Base-by-base conservation (phyloP, 2,797 vertebrate species). In the Leptodactylus fallax region DNA sequence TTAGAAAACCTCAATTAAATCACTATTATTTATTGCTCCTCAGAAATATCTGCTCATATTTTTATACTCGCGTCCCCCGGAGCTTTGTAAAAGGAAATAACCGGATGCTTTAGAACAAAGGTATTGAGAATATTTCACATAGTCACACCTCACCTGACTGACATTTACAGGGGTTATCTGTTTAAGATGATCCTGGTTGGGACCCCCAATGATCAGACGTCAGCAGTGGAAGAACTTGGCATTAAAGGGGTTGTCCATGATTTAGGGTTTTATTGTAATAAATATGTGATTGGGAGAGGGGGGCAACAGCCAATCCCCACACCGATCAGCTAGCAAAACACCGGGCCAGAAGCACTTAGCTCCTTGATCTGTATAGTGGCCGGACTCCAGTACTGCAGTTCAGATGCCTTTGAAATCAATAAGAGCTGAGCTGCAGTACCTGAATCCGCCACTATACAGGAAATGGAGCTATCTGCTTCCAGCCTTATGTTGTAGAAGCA, bases 1-100 rank as follows among this genome's bases (percentile, higher is more conserved):
- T 82, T 63, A 74, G 79, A 86, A 78, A 86, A 79, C 85, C 85
- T 89, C 88, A 86, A 79, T 87, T 76, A 88, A 81, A 79, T 85
- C 58, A 23, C 65, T 47, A 85, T 81, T 86, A 86, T 86, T 89
- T 89, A 83, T 89, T 74, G 85, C 80, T 81, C 12, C 78, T 14
- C 55, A 63, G 49, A 87, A 71, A 83, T 83, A 67, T 79, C 86
- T 63, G 85, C 79, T 67, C 53, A 51, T n/a, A 45, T 13, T 72
- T 85, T 85, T 71, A 23, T 47, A 16, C 55, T 17, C 25, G 19
- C 36, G 45, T 71, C 45, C 83, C 53, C 56, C 45, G 9, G 74
- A 61, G 53, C 69, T 60, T 56, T 60, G 69, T n/a, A 27, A 6
- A 45, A 74, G 56, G 72, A 78, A 63, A 53, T 63, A 51, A 21